These are phyloP conservation scores for Hydrotaea cyrtoneurina DNA, from an alignment of 2,888 invertebrate genomes.

Conservation along the genomic window DNA sequence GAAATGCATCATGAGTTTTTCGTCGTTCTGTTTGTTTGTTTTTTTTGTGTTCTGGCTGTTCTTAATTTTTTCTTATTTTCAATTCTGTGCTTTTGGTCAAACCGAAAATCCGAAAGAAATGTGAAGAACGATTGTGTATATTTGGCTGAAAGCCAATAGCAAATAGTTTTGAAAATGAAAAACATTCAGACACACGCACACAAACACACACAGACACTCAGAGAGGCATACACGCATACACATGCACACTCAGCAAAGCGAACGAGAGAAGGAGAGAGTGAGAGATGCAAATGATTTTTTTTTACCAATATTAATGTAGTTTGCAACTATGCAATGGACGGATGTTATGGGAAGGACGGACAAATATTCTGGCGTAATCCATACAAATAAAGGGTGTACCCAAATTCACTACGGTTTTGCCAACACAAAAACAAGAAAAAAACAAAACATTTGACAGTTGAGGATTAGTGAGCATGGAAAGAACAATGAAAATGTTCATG, in stretches of 20 bases:
- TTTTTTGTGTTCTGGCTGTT: not conserved
- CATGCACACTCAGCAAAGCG: not conserved
- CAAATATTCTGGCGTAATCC: too few species aligned
- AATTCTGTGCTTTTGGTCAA: slow-evolving; percentile 3
- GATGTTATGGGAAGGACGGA: not conserved
- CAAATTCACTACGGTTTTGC: too few species aligned
- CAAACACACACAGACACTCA: not conserved
- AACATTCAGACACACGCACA: slow-evolving; percentile 26
- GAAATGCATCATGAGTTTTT: slow-evolving; percentile 36
- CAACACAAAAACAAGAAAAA: too few species aligned
- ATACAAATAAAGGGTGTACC: too few species aligned
- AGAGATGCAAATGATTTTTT: slow-evolving; percentile 37
- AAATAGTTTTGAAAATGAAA: slow-evolving; percentile 62
- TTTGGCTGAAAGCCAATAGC: slow-evolving; percentile 61
- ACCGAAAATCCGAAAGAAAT: slow-evolving; percentile 22
- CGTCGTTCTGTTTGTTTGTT: not conserved
- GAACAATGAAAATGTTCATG: too few species aligned
- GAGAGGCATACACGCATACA: not conserved
- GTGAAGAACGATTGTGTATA: not conserved
- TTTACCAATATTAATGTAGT: slow-evolving; percentile 56
- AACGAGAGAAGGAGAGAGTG: not conserved
- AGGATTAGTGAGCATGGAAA: too few species aligned
- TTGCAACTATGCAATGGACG: slow-evolving; percentile 9
- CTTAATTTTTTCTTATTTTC: too few species aligned
- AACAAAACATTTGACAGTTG: too few species aligned